phyloP scores from a whole-genome alignment of 2,113 vertebrate species.

The Capra hircus region DNA sequence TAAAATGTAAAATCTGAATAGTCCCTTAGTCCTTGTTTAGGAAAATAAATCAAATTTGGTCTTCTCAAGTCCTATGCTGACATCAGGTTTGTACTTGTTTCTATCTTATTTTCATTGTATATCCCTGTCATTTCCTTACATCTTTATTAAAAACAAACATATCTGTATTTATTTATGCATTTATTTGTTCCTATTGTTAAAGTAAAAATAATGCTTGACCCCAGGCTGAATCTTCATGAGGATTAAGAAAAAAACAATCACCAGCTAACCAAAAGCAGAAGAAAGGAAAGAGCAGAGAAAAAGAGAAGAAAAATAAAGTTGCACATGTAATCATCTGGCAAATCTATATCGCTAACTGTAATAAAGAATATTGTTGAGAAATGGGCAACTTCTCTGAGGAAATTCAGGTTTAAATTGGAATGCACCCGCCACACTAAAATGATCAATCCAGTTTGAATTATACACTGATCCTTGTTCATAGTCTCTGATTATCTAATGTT shows the following conservation, averaged over 20 bases:
- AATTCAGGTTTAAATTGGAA: not conserved
- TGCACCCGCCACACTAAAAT: not conserved
- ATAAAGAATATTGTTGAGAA: not conserved
- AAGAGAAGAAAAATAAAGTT: not conserved
- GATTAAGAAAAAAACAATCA: not conserved
- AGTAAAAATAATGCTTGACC: not conserved
- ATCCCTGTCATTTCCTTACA: not conserved
- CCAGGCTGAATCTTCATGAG: not conserved
- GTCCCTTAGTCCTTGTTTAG: not conserved
- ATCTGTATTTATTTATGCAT: not conserved
- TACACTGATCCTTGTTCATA: not conserved
- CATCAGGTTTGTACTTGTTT: not conserved
- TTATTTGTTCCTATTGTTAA: not conserved
- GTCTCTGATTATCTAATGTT: not conserved
- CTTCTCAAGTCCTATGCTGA: not conserved
- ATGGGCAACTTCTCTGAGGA: not conserved
- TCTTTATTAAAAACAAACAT: not conserved
- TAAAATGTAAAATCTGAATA: not conserved
- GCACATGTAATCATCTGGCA: not conserved
- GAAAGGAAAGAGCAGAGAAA: not conserved
- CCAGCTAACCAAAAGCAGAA: not conserved
- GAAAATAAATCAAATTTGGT: not conserved
- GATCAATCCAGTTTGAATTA: not conserved
- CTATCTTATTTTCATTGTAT: not conserved
- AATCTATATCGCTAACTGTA: not conserved